Evolutionary conservation across 1,140 invertebrate genomes (phyloP), one percentile per base, ranked within the genome.

Genomic region (Drosophila melanica): DNA sequence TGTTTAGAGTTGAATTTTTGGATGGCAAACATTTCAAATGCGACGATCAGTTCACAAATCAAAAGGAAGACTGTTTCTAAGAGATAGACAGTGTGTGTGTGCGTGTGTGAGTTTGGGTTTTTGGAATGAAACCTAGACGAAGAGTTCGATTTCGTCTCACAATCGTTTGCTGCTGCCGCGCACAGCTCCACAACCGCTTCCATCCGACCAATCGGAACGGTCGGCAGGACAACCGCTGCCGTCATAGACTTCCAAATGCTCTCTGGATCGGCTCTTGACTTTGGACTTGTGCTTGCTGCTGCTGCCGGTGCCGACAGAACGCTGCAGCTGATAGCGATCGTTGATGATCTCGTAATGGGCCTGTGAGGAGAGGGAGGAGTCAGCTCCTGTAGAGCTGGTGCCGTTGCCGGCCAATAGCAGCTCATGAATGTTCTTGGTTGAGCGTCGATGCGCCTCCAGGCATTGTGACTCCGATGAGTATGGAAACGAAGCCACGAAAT

Each of bases 381-480:
- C 68, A 1, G 33, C 58, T 4, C 44, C 54, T 3, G 9, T 47
- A 12, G 47, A 45, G 20, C 59, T 23, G 23, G 16, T 53, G 37
- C 42, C 58, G 7, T 63, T 63, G 7, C 78, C 64, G 0, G 77
- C 55, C 65, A 94, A 94, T 30, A 91, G 48, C 47, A 90, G 58
- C 48, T 91, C 90, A 42, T 91, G 90, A 16, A 91, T 81, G 59
- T 92, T 91, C 59, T 92, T 92, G 0, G 91, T 92, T 18, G 90
- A 91, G 12, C 91, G 86, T 1, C 91, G 90, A 74, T 91, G 90
- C 16, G 91, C 91, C 55, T 91, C 91, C 39, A 91, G 57, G 69
- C 90, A 91, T 66, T 92, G 91, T 20, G 90, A 91, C 53, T 92
- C 91, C 18, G 90, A 91, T 20, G 90, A 92, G 35, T 87, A 92